Evolutionary conservation across 1,140 invertebrate genomes (phyloP).

Genomic region (Lordiphosa mommai): DNA sequence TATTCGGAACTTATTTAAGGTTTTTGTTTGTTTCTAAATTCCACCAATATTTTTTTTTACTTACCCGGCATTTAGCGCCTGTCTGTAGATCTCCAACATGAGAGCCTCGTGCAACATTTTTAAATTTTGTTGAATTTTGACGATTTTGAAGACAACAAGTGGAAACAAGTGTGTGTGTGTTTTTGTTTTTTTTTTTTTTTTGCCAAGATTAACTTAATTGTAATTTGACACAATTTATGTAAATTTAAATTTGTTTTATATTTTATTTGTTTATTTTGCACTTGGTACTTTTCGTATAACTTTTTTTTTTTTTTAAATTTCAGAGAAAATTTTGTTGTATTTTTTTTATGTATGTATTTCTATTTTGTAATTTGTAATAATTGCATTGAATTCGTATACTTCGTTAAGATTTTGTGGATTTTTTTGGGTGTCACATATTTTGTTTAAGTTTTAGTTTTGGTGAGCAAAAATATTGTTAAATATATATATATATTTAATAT

Average conservation of each 20-base stretch:
- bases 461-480: constrained; percentile 70
- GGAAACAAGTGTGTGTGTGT: background rate
- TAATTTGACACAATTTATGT: constrained; percentile 70
- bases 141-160: constrained; percentile 11
- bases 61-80: constrained; percentile 79
- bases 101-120: constrained; percentile 79
- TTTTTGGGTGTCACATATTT: constrained; percentile 32
- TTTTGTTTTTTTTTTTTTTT: background rate
- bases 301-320: constrained; percentile 36
- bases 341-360: constrained; percentile 34
- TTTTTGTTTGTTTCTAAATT: background rate
- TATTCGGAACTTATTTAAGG: no score
- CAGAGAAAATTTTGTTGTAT: constrained; percentile 24
- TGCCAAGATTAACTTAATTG: constrained; percentile 29
- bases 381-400: constrained; percentile 78
- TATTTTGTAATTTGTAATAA: constrained; percentile 49
- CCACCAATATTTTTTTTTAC: constrained; percentile 5
- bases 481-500: constrained; percentile 31
- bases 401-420: constrained; percentile 63
- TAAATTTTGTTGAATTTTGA: constrained; percentile 78
- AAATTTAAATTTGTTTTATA: constrained; percentile 31
- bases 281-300: constrained; percentile 72
- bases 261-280: constrained; percentile 53
- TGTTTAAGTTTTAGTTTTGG: constrained; percentile 43
- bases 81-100: constrained; percentile 79